Evolutionary conservation across 92 coral and sea anemone genomes (phyloP), one percentile per base, ranked within the genome.

Genomic region (Metridium senile): DNA sequence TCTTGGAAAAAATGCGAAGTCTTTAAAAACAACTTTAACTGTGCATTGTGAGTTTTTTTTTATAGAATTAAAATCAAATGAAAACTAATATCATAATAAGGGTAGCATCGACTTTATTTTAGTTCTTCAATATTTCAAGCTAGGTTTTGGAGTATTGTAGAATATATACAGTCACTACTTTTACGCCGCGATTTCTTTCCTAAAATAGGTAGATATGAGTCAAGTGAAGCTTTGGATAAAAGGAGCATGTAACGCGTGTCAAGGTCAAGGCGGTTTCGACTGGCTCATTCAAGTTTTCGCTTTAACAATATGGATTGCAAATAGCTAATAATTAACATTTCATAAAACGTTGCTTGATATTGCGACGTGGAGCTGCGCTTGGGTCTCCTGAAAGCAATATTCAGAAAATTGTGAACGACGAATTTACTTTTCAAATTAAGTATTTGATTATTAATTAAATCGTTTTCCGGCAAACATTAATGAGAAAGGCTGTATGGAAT

Each of bases 341-440:
- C n/a, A n/a, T n/a, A n/a, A n/a, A n/a, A n/a, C n/a, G n/a, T n/a
- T n/a, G n/a, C n/a, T n/a, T n/a, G n/a, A n/a, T n/a, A n/a, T n/a
- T n/a, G n/a, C n/a, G n/a, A n/a, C n/a, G n/a, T n/a, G n/a, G n/a
- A n/a, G 25, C 22, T 84, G 78, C 23, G 84, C n/a, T 65, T 25
- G 89, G 84, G 18, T 61, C 45, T 1, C 78, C 78, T 67, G 23
- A 31, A 11, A 78, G 89, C 23, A 57, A 63, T 20, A 81, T 76
- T 29, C 29, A 25, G 11, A 84, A 78, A 18, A 26, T 19, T 16
- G 20, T 66, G 9, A 13, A 2, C 28, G 7, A 56, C 9, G 58
- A 18, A 31, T 21, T 3, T n/a, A n/a, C n/a, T n/a, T 68, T 58
- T 18, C 34, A 16, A 10, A 1, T 45, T 53, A 25, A 45, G 17